Evolutionary conservation across 2,888 invertebrate species (phyloP).

Genomic region (Drosophila parthenogenetica): DNA sequence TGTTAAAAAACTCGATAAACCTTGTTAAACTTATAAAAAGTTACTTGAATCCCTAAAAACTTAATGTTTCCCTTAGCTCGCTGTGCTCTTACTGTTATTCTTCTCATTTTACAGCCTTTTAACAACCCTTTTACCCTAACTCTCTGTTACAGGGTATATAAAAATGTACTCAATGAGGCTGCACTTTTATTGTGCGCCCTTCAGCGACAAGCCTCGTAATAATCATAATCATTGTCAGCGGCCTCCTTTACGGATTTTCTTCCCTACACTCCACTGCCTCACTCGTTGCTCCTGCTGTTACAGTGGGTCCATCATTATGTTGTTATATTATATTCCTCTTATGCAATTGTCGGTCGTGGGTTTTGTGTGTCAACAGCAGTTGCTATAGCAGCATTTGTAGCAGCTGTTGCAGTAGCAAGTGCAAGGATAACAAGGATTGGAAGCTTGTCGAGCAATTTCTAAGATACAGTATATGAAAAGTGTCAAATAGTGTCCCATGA

Average conservation of each 20-base stretch:
- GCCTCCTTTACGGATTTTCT: conserved; percentile 27
- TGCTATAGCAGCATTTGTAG: conserved; percentile 2
- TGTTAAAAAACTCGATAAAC: too few species aligned
- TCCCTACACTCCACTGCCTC: neutral
- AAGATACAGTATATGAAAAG: conserved; percentile 20
- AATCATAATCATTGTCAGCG: conserved; percentile 28
- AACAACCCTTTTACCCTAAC: neutral
- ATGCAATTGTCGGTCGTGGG: conserved; percentile 45
- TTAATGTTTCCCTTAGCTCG: neutral
- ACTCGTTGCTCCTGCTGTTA: neutral
- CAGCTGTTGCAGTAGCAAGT: conserved; percentile 33
- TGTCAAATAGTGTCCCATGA: conserved; percentile 17
- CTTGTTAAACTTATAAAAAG: too few species aligned
- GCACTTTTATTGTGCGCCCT: conserved; percentile 52
- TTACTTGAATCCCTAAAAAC: too few species aligned
- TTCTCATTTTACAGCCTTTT: neutral
- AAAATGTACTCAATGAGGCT: conserved; percentile 48
- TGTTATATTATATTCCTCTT: conserved; percentile 41
- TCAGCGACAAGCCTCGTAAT: conserved; percentile 56
- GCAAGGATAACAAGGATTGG: conserved; percentile 50
- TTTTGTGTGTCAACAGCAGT: conserved; percentile 51
- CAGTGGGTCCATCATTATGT: conserved; percentile 29
- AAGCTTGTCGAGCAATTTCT: conserved; percentile 33
- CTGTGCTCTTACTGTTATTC: neutral
- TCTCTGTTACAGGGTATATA: conserved; percentile 8